These are phyloP conservation scores for Probosciger aterrimus DNA, from an alignment of 2,113 vertebrate genomes.

Conservation along the genomic window DNA sequence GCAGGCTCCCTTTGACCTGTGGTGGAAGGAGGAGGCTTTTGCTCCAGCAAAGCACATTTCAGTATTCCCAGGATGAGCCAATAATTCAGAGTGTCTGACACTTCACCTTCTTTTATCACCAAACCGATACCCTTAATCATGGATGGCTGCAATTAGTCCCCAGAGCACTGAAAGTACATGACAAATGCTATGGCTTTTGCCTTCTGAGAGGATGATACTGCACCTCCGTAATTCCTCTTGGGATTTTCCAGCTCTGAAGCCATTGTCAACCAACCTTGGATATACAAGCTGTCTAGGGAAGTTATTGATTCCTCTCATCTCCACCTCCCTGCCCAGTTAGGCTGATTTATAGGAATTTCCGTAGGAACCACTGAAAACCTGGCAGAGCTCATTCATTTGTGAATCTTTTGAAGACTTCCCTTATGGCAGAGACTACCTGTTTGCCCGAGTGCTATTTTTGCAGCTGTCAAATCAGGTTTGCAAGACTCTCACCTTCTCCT, in stretches of 20 bases:
- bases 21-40: background rate
- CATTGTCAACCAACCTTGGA: constrained; percentile 37
- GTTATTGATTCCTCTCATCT: background rate
- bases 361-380: background rate
- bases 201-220: background rate
- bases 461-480: constrained; percentile 45
- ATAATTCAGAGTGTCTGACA: constrained; percentile 20
- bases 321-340: background rate
- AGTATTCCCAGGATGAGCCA: background rate
- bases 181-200: background rate
- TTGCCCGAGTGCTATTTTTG: background rate
- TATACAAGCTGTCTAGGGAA: background rate
- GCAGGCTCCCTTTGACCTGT: background rate
- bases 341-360: constrained; percentile 41
- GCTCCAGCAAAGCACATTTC: background rate
- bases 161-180: background rate
- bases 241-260: background rate
- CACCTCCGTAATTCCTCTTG: background rate
- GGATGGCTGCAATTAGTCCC: background rate
- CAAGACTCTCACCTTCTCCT: constrained; percentile 36
- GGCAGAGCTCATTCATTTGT: background rate
- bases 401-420: background rate
- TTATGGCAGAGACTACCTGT: constrained; percentile 24
- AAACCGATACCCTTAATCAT: background rate
- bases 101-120: background rate